phyloP scores from a whole-genome alignment of 2,797 vertebrate genomes.

The Anguilla anguilla region DNA sequence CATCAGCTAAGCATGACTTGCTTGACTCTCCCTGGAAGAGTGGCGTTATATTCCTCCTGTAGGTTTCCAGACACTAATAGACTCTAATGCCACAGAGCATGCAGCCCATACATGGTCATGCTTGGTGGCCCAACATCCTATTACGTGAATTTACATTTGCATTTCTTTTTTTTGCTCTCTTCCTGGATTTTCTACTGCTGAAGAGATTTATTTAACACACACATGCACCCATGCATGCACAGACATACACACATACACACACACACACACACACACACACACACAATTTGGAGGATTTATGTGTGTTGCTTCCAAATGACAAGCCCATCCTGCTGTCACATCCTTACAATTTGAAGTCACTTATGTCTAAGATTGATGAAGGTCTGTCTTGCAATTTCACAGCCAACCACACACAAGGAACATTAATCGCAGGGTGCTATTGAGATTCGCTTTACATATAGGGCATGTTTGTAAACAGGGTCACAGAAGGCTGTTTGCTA shows the following conservation, averaged over 20 bases:
- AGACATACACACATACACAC: neutral
- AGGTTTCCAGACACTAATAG: neutral
- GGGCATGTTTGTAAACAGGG: neutral
- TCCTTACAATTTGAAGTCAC: neutral
- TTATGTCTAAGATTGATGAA: neutral
- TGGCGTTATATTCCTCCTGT: neutral
- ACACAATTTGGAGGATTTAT: neutral
- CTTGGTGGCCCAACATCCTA: neutral
- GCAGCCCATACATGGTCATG: neutral
- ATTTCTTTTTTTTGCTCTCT: neutral
- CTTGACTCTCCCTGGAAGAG: neutral
- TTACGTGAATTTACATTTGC: neutral
- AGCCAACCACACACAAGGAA: neutral
- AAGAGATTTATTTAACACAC: neutral
- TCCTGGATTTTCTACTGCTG: neutral
- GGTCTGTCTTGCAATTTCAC: neutral
- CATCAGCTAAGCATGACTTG: neutral
- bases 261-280: no score
- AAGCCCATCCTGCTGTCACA: neutral
- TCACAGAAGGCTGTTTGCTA: neutral
- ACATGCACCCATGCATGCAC: no score
- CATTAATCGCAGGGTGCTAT: neutral
- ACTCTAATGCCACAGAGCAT: neutral
- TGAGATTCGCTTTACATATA: neutral
- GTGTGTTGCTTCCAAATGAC: neutral